Conservation (phyloP, 2,113 vertebrate genomes). For the Cephalopterus ornatus region DNA sequence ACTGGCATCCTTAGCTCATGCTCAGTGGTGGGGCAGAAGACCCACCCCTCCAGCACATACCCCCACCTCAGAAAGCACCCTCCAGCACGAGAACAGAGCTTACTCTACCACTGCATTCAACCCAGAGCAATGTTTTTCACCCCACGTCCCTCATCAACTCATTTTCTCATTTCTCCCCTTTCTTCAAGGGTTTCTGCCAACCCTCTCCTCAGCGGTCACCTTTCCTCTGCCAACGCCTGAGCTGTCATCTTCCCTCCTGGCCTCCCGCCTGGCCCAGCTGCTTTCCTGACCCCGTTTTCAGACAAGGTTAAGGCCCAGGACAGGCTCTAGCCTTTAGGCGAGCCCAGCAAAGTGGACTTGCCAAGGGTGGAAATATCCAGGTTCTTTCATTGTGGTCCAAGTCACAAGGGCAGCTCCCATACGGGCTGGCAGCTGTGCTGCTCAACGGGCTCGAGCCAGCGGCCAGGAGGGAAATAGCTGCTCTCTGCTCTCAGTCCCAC, state of each 20-base stretch:
- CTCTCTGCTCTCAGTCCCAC: neutral
- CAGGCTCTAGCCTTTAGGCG: slow-evolving; percentile 3
- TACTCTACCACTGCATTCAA: neutral
- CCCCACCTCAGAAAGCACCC: neutral
- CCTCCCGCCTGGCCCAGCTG: slow-evolving; percentile 28
- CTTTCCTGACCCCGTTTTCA: slow-evolving; percentile 45
- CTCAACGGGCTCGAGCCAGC: accelerated
- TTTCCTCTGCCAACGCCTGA: neutral
- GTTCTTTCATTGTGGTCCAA: slow-evolving; percentile 37
- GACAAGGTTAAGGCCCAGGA: slow-evolving; percentile 13
- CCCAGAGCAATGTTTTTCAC: neutral
- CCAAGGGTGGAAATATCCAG: slow-evolving; percentile 35
- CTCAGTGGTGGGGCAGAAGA: neutral
- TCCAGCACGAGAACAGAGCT: neutral
- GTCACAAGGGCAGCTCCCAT: slow-evolving; percentile 43
- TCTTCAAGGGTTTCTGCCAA: slow-evolving; percentile 5
- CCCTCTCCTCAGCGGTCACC: neutral
- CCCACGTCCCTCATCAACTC: neutral
- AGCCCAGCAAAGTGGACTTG: neutral
- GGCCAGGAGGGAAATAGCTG: neutral
- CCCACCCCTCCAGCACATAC: accelerated
- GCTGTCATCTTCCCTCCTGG: slow-evolving; percentile 16
- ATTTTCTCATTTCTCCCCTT: neutral
- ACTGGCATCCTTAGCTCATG: neutral
- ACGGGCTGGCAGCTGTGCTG: slow-evolving; percentile 29